Conservation (phyloP, 2,797 vertebrate genomes). For the Gephyroberyx darwinii region DNA sequence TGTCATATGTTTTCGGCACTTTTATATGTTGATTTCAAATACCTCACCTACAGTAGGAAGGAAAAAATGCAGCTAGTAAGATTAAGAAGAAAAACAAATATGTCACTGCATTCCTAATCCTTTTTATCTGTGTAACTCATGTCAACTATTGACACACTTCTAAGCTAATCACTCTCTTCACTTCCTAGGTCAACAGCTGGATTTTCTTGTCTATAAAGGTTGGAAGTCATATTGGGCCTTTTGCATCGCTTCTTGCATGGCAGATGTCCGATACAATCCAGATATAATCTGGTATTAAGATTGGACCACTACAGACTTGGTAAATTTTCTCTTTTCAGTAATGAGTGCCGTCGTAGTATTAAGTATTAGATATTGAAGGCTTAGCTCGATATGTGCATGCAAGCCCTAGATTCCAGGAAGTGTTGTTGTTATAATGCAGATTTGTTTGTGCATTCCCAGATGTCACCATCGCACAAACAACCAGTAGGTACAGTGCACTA, state of each 20-base stretch:
- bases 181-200: constrained; percentile 41
- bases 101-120: background rate
- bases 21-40: no score
- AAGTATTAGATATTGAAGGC: constrained; percentile 31
- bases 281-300: constrained; percentile 73
- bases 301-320: constrained; percentile 32
- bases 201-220: constrained; percentile 45
- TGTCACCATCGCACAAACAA: background rate
- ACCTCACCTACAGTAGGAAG: no score
- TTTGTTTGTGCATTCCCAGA: constrained; percentile 28
- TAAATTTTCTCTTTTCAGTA: constrained; percentile 18
- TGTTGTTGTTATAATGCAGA: constrained; percentile 24
- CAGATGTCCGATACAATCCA: constrained; percentile 68
- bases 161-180: constrained; percentile 1
- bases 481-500: background rate
- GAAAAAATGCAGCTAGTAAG: no score
- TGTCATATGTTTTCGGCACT: no score
- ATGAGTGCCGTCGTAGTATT: constrained; percentile 19
- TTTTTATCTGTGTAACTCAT: constrained; percentile 4
- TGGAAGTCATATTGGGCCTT: constrained; percentile 51
- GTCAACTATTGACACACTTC: constrained; percentile 2
- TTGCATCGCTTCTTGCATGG: constrained; percentile 45
- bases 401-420: constrained; percentile 11
- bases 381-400: constrained; percentile 22
- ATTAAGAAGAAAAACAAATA: background rate